Conservation (phyloP, 2,888 invertebrate species). For the Stenodema calcarata region DNA sequence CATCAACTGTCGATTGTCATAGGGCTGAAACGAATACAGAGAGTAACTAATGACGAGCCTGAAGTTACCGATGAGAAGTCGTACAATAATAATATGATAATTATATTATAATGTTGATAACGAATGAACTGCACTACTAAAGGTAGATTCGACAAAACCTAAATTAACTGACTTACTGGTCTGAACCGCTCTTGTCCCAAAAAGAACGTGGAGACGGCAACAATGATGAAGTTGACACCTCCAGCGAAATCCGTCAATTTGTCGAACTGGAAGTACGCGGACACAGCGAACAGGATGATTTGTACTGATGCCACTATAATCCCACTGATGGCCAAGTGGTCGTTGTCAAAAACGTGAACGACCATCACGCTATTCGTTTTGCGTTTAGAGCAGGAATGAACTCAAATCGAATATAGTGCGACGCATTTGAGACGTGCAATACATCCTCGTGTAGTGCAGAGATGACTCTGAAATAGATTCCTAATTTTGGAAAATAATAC, state of each 20-base stretch:
- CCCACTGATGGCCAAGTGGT: slow-evolving; percentile 85
- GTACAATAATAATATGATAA: not conserved
- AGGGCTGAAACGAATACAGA: slow-evolving; percentile 66
- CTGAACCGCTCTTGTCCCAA: slow-evolving; percentile 70
- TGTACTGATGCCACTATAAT: slow-evolving; percentile 86
- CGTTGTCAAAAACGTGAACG: slow-evolving; percentile 77
- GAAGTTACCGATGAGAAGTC: not conserved
- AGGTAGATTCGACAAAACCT: too few species aligned
- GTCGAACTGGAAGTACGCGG: slow-evolving; percentile 85
- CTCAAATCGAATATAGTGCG: not conserved
- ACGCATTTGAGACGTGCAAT: not conserved
- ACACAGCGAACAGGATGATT: slow-evolving; percentile 84
- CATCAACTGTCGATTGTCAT: slow-evolving; percentile 89
- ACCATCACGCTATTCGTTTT: slow-evolving; percentile 65
- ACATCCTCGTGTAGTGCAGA: not conserved
- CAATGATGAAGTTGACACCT: slow-evolving; percentile 89
- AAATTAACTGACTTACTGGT: slow-evolving; percentile 53
- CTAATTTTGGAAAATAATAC: not conserved
- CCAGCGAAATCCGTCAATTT: slow-evolving; percentile 93
- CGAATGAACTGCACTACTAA: too few species aligned
- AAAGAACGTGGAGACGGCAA: slow-evolving; percentile 86
- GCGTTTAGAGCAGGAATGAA: not conserved
- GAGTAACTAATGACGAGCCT: too few species aligned
- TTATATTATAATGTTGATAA: too few species aligned
- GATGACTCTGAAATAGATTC: not conserved